phyloP scores from a whole-genome alignment of 2,113 vertebrate genomes.

The Atherinomorus stipes region DNA sequence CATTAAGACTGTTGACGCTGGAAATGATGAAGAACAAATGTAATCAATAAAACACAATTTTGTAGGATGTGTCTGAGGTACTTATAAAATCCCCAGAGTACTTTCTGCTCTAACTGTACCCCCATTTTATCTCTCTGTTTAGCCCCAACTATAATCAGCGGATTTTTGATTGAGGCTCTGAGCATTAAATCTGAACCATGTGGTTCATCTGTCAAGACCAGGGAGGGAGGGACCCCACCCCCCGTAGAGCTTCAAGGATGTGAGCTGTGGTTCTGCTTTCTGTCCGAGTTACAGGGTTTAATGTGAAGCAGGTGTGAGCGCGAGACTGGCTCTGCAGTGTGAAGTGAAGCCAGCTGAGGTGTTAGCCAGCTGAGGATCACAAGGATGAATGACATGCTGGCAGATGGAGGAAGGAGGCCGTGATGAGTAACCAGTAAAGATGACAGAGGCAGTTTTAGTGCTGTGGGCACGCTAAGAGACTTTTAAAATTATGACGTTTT shows the following conservation, averaged over 20 bases:
- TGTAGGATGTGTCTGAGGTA: not conserved
- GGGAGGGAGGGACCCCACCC: slow-evolving; percentile 2
- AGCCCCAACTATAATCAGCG: slow-evolving; percentile 22
- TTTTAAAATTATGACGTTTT: not conserved
- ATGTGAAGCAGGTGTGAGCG: slow-evolving; percentile 73
- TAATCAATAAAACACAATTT: slow-evolving; percentile 8
- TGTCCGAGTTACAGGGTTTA: slow-evolving; percentile 55
- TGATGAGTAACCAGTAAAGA: slow-evolving; percentile 39
- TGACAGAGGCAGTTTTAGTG: slow-evolving; percentile 28
- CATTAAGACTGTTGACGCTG: not conserved
- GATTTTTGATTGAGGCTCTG: slow-evolving; percentile 17
- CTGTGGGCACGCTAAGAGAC: not conserved
- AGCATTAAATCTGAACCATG: slow-evolving; percentile 53
- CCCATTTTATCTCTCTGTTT: slow-evolving; percentile 1
- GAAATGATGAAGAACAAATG: slow-evolving; percentile 18
- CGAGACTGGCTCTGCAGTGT: slow-evolving; percentile 10
- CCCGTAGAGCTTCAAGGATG: slow-evolving; percentile 35
- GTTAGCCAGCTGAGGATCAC: slow-evolving; percentile 40
- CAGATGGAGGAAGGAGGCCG: slow-evolving; percentile 3
- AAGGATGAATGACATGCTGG: slow-evolving; percentile 26
- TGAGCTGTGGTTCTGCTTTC: slow-evolving; percentile 54
- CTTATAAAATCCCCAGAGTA: slow-evolving; percentile 26
- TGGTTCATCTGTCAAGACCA: slow-evolving; percentile 34
- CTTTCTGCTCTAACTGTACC: slow-evolving; percentile 13
- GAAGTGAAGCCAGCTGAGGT: slow-evolving; percentile 40